These are phyloP conservation scores for Onychorhynchus coronatus DNA, from an alignment of 2,113 vertebrate genomes.

Conservation along the genomic window DNA sequence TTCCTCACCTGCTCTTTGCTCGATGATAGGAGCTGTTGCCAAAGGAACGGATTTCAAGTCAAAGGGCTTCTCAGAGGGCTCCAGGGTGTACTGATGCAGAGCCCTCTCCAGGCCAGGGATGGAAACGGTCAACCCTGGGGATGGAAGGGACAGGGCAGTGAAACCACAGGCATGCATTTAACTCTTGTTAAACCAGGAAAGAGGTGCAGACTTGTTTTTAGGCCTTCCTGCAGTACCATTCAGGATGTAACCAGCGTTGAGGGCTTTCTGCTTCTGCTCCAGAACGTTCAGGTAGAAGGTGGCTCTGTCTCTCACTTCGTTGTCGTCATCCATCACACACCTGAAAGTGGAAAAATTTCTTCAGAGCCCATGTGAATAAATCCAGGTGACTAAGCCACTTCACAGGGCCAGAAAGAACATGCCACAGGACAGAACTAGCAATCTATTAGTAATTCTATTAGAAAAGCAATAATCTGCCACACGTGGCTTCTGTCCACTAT, in stretches of 20 bases:
- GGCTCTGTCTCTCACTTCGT: slow-evolving; percentile 81
- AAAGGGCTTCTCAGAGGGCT: slow-evolving; percentile 81
- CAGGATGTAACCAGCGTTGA: slow-evolving; percentile 81
- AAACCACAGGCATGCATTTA: neutral
- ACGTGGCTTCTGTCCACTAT: neutral
- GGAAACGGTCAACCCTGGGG: slow-evolving; percentile 76
- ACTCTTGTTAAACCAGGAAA: neutral
- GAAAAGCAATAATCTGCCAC: neutral
- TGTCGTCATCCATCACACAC: slow-evolving; percentile 85
- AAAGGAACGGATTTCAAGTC: slow-evolving; percentile 83
- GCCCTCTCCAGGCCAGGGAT: slow-evolving; percentile 82
- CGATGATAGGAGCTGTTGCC: slow-evolving; percentile 72
- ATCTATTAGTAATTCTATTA: neutral
- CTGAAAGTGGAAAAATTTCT: slow-evolving; percentile 42
- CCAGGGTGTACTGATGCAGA: slow-evolving; percentile 81
- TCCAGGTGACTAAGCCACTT: neutral
- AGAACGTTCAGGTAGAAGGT: slow-evolving; percentile 81
- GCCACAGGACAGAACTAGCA: neutral
- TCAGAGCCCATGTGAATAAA: neutral
- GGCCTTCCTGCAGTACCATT: slow-evolving; percentile 67
- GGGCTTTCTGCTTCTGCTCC: slow-evolving; percentile 81
- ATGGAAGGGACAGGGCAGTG: neutral
- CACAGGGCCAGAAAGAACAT: neutral
- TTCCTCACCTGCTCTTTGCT: slow-evolving; percentile 77
- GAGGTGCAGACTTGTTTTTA: neutral